Evolutionary conservation across 2,888 invertebrate species (phyloP).

Genomic region (Drosophila tripunctata): DNA sequence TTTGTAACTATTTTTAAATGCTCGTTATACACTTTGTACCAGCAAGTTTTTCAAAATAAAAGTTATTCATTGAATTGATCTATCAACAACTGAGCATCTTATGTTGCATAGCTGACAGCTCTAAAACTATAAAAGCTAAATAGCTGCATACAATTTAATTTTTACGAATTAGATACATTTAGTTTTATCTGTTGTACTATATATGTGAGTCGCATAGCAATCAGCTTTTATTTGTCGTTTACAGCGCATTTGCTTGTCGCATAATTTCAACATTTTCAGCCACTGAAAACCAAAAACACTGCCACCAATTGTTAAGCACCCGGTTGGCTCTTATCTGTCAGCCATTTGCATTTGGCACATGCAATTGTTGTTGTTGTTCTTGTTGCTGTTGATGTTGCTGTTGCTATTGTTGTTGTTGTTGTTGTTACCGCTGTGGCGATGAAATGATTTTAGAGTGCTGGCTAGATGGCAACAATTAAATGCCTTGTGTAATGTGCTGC

Average conservation of each 20-base stretch:
- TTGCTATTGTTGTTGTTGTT: conserved; percentile 5
- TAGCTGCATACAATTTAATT: neutral
- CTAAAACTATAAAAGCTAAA: too few relatives aligned
- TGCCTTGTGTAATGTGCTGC: conserved; percentile 66
- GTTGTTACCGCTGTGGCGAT: conserved; percentile 34
- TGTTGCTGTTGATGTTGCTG: conserved; percentile 20
- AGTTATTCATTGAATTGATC: too few relatives aligned
- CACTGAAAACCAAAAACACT: neutral
- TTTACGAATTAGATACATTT: neutral
- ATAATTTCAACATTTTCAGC: conserved; percentile 21
- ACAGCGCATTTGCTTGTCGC: conserved; percentile 15
- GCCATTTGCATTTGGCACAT: conserved; percentile 61
- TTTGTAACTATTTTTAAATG: too few relatives aligned
- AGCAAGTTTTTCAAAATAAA: too few relatives aligned
- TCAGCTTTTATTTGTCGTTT: conserved; percentile 2
- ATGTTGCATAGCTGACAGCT: neutral
- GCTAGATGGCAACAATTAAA: conserved; percentile 72
- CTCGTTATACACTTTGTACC: too few relatives aligned
- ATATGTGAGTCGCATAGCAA: neutral
- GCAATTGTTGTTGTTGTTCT: conserved; percentile 33
- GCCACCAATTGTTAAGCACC: conserved; percentile 2
- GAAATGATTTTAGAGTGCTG: conserved; percentile 73
- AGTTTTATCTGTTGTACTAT: too few relatives aligned
- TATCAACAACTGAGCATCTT: neutral
- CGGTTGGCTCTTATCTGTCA: conserved; percentile 55